Percentiles rank a stretch among this genome's conserved stretches.
These are phyloP conservation scores for Suncus etruscus DNA, from an alignment of 2,113 vertebrate genomes.

Conservation along the genomic window DNA sequence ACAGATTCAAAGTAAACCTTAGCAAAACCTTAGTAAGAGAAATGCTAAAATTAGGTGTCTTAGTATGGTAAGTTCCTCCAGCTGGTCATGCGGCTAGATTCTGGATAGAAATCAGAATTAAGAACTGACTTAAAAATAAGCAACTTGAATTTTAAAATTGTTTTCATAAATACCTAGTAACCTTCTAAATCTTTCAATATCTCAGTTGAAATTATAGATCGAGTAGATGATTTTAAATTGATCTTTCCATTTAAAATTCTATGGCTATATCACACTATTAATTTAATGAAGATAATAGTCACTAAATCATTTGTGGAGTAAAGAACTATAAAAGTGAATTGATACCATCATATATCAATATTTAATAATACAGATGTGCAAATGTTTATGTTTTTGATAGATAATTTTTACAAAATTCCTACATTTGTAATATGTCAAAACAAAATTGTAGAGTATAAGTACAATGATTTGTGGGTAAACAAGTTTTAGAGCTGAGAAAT, in stretches of 20 bases:
- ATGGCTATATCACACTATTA: not conserved
- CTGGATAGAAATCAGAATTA: not conserved
- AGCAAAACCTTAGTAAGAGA: not conserved
- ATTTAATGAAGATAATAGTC: conserved; percentile 18
- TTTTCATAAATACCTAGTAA: conserved; percentile 13
- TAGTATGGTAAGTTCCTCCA: not conserved
- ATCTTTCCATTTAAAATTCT: not conserved
- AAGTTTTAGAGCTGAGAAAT: not conserved
- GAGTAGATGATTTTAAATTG: not conserved
- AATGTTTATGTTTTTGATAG: not conserved
- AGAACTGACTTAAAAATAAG: not conserved
- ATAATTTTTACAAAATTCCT: not conserved
- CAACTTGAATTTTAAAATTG: conserved; percentile 2
- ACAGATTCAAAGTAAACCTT: not conserved
- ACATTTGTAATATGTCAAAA: not conserved
- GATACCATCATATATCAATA: not conserved
- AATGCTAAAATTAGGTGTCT: not conserved
- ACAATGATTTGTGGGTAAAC: not conserved
- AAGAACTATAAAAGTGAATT: not conserved
- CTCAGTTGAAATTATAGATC: not conserved
- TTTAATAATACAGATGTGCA: not conserved
- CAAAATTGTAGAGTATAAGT: not conserved
- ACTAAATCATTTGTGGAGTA: conserved; percentile 2
- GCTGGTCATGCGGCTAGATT: not conserved
- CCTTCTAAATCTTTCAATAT: conserved; percentile 1